Evolutionary conservation across 2,113 vertebrate genomes (phyloP).

Genomic region (Indri indri): DNA sequence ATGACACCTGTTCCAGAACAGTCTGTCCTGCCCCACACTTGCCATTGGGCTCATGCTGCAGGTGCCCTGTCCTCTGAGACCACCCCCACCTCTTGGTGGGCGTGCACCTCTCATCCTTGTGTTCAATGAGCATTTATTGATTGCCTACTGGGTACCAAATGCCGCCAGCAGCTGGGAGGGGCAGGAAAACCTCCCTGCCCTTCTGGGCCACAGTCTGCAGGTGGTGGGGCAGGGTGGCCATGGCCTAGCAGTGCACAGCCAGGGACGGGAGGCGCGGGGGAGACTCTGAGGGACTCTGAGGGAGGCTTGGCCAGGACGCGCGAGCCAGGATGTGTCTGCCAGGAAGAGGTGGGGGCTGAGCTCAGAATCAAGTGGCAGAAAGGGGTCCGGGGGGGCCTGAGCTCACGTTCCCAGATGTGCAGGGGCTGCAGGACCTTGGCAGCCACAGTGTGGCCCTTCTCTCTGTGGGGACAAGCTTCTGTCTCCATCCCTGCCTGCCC

Average conservation of each 20-base stretch:
- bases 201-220: accelerated
- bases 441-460: no score
- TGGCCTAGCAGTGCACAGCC: no score
- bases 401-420: accelerated
- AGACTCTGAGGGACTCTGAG: background rate
- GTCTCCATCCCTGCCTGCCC: background rate
- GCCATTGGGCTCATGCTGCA: background rate
- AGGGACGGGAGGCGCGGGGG: background rate
- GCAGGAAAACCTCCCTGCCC: background rate
- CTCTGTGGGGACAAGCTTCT: background rate
- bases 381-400: accelerated
- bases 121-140: background rate
- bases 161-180: background rate
- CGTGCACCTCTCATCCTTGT: background rate
- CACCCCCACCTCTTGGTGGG: accelerated
- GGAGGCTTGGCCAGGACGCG: no score
- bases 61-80: background rate
- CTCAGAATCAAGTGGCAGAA: no score
- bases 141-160: background rate
- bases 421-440: no score
- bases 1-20: background rate
- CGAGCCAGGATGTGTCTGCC: accelerated
- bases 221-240: no score
- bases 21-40: accelerated
- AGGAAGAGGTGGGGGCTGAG: no score